Percentiles rank a stretch among this genome's conserved stretches.
These are phyloP conservation scores for Muscidifurax raptorellus DNA, from an alignment of 1,140 invertebrate genomes.

Conservation along the genomic window DNA sequence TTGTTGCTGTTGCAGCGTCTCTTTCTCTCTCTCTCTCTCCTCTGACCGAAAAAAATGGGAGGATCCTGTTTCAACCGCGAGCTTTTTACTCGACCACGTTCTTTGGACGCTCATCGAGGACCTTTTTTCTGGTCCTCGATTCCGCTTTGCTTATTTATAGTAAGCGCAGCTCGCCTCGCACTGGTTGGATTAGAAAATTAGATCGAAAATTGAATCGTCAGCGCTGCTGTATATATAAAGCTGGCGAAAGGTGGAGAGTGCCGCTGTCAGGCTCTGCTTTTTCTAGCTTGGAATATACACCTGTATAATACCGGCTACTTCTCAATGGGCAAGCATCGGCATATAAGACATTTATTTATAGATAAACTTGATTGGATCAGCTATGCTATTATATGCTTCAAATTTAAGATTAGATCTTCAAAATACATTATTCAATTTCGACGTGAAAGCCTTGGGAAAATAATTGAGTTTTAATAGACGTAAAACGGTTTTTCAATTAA, in stretches of 20 bases:
- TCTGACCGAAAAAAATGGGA: slow-evolving; percentile 32
- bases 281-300: neutral
- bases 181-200: slow-evolving; percentile 30
- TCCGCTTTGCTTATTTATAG: no score
- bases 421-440: no score
- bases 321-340: no score
- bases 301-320: no score
- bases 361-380: no score
- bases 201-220: slow-evolving; percentile 50
- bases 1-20: neutral
- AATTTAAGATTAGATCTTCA: no score
- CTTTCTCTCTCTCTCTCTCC: neutral
- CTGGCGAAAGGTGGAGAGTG: neutral
- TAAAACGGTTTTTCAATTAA: no score
- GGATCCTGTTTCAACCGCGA: slow-evolving; percentile 29
- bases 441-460: no score
- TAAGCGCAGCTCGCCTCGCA: neutral
- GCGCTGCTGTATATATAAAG: neutral
- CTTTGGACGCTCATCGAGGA: neutral
- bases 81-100: slow-evolving; percentile 13
- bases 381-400: no score
- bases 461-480: no score
- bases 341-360: no score
- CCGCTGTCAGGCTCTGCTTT: neutral
- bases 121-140: neutral